Conservation (phyloP, 37 sponge, comb jelly and placozoan species). For the Aphrocallistes beatrix region DNA sequence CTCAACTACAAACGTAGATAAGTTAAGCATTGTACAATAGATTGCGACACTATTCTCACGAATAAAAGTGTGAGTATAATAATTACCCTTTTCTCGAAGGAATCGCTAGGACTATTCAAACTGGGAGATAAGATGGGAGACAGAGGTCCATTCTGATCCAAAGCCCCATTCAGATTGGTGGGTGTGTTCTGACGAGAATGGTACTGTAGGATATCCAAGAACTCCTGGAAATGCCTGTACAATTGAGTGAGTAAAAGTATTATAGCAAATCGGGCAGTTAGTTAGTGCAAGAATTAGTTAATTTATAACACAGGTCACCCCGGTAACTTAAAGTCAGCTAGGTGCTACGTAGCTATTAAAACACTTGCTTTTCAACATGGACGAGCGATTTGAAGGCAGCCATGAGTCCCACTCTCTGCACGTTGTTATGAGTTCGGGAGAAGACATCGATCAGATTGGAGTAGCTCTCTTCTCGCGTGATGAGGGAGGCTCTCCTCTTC, state of each 20-base stretch:
- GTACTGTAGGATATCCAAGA: neutral
- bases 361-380: conserved; percentile 40
- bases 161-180: neutral
- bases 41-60: too few relatives aligned
- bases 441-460: conserved; percentile 54
- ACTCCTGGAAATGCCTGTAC: neutral
- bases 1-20: neutral
- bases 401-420: conserved; percentile 77
- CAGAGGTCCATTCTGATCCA: neutral
- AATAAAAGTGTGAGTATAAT: too few relatives aligned
- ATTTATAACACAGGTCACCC: too few relatives aligned
- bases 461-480: neutral
- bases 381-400: conserved; percentile 54
- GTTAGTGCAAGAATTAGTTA: too few relatives aligned
- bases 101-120: conserved; percentile 3
- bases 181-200: neutral
- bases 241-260: neutral
- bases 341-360: neutral
- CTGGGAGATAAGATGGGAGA: neutral
- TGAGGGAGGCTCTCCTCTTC: neutral
- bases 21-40: too few relatives aligned
- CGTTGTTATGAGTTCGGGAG: neutral
- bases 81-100: neutral
- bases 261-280: too few relatives aligned
- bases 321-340: too few relatives aligned